Evolutionary conservation across 2,888 invertebrate genomes (phyloP).

Genomic region (Trachelus troglodyta): DNA sequence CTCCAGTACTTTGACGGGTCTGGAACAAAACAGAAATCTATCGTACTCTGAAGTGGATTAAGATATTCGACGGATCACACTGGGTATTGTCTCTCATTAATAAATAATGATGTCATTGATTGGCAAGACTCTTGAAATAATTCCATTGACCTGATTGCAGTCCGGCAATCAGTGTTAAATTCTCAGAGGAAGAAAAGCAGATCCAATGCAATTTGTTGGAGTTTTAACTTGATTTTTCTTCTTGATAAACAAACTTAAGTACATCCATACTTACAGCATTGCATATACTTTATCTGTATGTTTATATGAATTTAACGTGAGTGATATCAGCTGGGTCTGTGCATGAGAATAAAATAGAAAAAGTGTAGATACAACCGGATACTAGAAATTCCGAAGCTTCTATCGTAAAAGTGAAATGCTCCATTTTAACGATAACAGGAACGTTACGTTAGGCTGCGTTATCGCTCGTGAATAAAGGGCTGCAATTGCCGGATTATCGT

Average conservation of each 20-base stretch:
- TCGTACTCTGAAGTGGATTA: neutral
- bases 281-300: too few species aligned
- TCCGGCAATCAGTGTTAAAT: neutral
- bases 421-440: neutral
- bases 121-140: neutral
- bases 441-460: neutral
- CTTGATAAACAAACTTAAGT: too few species aligned
- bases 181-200: neutral
- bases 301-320: too few species aligned
- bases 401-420: neutral
- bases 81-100: neutral
- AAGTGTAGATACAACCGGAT: too few species aligned
- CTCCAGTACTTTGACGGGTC: slow-evolving; percentile 61
- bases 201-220: neutral
- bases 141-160: neutral
- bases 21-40: slow-evolving; percentile 32
- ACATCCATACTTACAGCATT: too few species aligned
- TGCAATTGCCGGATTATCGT: neutral
- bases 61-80: neutral
- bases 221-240: neutral
- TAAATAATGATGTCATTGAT: neutral
- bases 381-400: neutral
- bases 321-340: neutral
- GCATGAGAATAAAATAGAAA: neutral
- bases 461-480: neutral